A percentile compares a stretch with the other conserved stretches of the same genome.
Conservation (phyloP, 2,113 vertebrate genomes). For the Miniopterus natalensis region DNA sequence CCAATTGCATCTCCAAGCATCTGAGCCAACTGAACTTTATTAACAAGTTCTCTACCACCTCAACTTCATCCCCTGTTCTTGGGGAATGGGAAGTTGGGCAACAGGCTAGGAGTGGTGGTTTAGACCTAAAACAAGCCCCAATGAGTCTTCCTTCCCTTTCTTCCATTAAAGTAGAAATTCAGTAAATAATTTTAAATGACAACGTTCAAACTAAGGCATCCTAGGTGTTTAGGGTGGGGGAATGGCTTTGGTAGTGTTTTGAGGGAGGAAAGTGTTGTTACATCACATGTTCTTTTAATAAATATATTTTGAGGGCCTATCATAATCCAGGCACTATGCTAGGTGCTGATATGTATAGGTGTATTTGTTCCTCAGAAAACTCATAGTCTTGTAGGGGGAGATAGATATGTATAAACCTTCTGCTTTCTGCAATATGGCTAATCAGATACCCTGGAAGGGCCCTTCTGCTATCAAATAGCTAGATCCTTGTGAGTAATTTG, state of each 20-base stretch:
- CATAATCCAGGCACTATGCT: neutral
- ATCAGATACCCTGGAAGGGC: neutral
- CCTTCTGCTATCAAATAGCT: neutral
- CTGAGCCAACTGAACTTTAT: neutral
- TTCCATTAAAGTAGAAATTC: conserved; percentile 19
- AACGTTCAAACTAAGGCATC: neutral
- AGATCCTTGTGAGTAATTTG: neutral
- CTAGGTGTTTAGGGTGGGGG: too few species aligned
- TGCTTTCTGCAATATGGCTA: neutral
- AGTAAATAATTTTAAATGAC: neutral
- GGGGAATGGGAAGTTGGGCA: too few species aligned
- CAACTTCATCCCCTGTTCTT: neutral
- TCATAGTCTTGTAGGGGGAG: neutral
- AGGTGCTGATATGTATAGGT: neutral
- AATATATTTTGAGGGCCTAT: neutral
- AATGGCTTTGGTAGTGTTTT: neutral
- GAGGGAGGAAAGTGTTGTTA: neutral
- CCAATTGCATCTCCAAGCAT: neutral
- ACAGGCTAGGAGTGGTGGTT: neutral
- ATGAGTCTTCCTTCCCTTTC: neutral
- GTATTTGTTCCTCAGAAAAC: neutral
- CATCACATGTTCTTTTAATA: neutral
- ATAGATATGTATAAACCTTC: neutral
- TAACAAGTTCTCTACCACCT: neutral
- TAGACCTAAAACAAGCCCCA: neutral